Conservation (phyloP, 2,797 vertebrate species). For the Chrosomus eos region DNA sequence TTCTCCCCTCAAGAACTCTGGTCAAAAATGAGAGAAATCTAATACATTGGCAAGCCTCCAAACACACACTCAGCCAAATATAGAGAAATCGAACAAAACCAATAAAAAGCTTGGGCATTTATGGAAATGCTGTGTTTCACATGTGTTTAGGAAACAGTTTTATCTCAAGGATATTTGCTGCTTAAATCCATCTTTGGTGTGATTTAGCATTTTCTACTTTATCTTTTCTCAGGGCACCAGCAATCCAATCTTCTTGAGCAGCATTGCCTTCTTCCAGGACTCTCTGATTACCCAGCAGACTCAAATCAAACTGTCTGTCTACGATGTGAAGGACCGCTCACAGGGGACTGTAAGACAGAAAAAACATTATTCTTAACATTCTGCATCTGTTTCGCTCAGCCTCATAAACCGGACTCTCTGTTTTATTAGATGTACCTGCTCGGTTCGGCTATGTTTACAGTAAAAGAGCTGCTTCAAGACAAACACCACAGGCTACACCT, state of each 20-base stretch:
- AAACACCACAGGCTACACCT: conserved; percentile 92
- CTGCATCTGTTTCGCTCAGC: neutral
- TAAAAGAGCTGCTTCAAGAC: conserved; percentile 95
- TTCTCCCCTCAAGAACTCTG: neutral
- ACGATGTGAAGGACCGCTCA: conserved; percentile 97
- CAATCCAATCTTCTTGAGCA: conserved; percentile 98
- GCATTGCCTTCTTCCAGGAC: conserved; percentile 98
- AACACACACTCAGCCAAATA: neutral
- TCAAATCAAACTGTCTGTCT: conserved; percentile 96
- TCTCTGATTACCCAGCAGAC: conserved; percentile 98
- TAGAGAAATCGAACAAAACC: neutral
- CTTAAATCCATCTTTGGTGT: neutral
- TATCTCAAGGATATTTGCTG: neutral
- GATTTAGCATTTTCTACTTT: neutral
- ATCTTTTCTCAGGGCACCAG: conserved; percentile 87
- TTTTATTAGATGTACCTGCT: conserved; percentile 93
- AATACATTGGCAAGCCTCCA: neutral
- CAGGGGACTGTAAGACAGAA: conserved; percentile 90
- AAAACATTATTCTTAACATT: neutral
- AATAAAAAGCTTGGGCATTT: neutral
- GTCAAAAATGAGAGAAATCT: neutral
- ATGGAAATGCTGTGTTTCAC: neutral
- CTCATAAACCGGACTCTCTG: neutral
- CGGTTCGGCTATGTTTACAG: conserved; percentile 90
- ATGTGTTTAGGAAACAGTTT: neutral